Evolutionary conservation across 2,888 invertebrate genomes (phyloP), one percentile per base, ranked within the genome.

Genomic region (Scaptomyza cyrtandrae): DNA sequence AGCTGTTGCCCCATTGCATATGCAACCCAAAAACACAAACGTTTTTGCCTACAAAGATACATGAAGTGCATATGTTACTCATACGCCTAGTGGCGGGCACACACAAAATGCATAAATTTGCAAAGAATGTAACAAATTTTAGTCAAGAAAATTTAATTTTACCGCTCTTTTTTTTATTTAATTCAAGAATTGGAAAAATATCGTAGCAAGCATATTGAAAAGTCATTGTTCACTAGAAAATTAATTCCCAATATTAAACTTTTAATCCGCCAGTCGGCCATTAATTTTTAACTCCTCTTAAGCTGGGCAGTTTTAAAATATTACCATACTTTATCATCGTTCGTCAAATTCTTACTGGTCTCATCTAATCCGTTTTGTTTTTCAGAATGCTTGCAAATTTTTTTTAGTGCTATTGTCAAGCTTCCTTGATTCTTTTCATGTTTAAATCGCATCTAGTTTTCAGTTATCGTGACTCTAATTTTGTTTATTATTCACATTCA

Each of bases 21-120:
- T 19, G 43, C 31, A 9, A 10, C 37, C 33, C 78, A 58, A 70
- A 73, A 70, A 70, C 62, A 19, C 65, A 46, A 71, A 73, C 13
- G 27, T 24, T 35, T 19, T 46, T 54, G 52, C 44, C 50, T 29
- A 13, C 7, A 37, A 24, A 24, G 14, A 24, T 52, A 39, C 60
- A 75, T 69, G 60, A 72, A 82, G 29, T 44, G 50, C 69, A 75
- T 48, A 66, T 75, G 63, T 75, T 79, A 54, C 76, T 58, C 75
- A 78, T 69, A 69, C 71, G 68, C 53, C 62, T 13, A 7, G 53
- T 29, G 24, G 54, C 9, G n/a, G 11, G 9, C 11, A n/a, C 3
- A 13, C 33, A 45, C 33, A 11, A 24, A 29, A 27, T 14, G 11
- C 29, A 31, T 10, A 27, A 11, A 60, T 14, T 14, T 37, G 9